Conservation (phyloP, 92 coral and sea anemone genomes). For the Parazoanthus darwini region DNA sequence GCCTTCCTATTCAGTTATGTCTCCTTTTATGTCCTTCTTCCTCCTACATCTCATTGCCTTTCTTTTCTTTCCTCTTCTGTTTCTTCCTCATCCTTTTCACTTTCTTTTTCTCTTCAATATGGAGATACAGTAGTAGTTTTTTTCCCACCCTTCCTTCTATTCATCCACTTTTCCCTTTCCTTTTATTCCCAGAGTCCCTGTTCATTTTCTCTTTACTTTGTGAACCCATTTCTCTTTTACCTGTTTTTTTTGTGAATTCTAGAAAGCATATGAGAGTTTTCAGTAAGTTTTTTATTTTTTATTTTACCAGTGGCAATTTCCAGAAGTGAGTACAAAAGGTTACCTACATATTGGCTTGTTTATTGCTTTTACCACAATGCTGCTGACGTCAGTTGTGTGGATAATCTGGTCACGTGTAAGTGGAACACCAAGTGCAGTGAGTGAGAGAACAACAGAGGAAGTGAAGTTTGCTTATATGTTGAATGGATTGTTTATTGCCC, state of each 20-base stretch:
- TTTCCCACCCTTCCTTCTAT: too few species aligned
- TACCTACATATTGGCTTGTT: constrained; percentile 93
- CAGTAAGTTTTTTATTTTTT: not conserved
- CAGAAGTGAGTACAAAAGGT: constrained; percentile 95
- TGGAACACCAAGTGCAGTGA: constrained; percentile 79
- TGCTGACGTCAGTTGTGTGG: constrained; percentile 92
- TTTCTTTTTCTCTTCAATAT: too few species aligned
- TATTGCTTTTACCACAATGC: constrained; percentile 90
- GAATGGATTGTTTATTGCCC: constrained; percentile 90
- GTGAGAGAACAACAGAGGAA: constrained; percentile 92
- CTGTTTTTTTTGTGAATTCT: not conserved
- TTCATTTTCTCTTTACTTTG: too few species aligned
- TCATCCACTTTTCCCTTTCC: too few species aligned
- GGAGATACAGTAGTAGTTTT: too few species aligned
- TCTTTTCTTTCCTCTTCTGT: too few species aligned
- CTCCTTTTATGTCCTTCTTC: too few species aligned
- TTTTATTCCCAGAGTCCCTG: too few species aligned
- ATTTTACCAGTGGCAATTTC: constrained; percentile 83
- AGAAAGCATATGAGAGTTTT: not conserved
- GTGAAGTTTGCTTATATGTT: constrained; percentile 94
- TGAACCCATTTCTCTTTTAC: too few species aligned
- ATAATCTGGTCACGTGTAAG: constrained; percentile 97
- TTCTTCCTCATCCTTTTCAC: too few species aligned
- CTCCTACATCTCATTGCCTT: too few species aligned
- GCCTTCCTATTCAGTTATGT: too few species aligned